Base-by-base conservation (phyloP, 2,113 vertebrate genomes). In the Istiophorus platypterus region DNA sequence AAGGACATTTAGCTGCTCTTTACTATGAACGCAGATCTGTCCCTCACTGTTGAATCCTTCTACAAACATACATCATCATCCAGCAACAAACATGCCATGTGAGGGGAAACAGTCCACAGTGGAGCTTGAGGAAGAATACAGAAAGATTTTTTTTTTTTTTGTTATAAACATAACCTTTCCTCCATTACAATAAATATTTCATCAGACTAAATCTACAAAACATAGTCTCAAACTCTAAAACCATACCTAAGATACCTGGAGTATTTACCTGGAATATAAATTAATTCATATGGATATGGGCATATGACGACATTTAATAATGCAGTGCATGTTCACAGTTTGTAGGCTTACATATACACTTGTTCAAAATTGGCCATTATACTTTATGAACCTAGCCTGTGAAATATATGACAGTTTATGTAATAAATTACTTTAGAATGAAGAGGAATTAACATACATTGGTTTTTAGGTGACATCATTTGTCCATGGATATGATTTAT, bases 111-210 rank as follows among this genome's bases (percentile, higher is more conserved):
- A 96, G 82, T 90, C 80, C 76, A 87, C 80, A 93, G 93, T 92
- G 81, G 93, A 94, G 94, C 93, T 83, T 65, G 57, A 93, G 88
- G 93, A 93, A 84, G 92, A 94, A 95, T 94, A 95, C 96, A 96
- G 85, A 97, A 97, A 96, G 77, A 65, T 74, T 67, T 42, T 45
- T 77, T 83, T 86, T 63, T 61, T 61, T 26, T 51, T 77, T 79
- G 83, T 54, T 66, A 90, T 76, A 82, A 90, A 90, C 81, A 87
- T 78, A 85, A 80, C 51, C 24, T 72, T 72, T 77, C 73, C 65
- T 47, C 72, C 88, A 86, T 88, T 84, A 94, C 94, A 89, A 90
- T 97, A 96, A 93, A 93, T 88, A 86, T 81, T 83, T 86, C 22
- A 80, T 79, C 59, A 65, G 78, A 82, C 83, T 91, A 91, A 89